Conservation (phyloP, 1,140 invertebrate species). For the Lethrus apterus region DNA sequence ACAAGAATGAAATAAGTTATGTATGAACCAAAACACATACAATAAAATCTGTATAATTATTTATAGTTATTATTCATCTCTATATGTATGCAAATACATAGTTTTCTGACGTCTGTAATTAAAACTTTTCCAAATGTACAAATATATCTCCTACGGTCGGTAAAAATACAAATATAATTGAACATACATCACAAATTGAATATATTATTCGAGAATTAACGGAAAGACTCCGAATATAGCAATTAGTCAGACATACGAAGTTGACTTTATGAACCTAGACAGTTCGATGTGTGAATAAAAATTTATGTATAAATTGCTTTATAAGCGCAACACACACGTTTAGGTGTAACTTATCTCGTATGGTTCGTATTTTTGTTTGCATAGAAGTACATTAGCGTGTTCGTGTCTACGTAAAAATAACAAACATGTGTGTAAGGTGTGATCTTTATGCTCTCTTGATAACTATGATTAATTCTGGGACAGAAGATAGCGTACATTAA, state of each 20-base stretch:
- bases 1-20: too few relatives aligned
- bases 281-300: conserved; percentile 13
- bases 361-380: conserved; percentile 25
- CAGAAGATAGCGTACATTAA: conserved; percentile 23
- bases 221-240: too few relatives aligned
- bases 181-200: too few relatives aligned
- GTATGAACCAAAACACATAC: too few relatives aligned
- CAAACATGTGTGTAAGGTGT: conserved; percentile 30
- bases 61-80: too few relatives aligned
- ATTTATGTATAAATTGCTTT: conserved; percentile 29
- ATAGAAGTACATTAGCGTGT: conserved; percentile 33
- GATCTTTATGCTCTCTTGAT: conserved; percentile 28
- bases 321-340: conserved; percentile 25
- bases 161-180: too few relatives aligned
- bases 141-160: too few relatives aligned
- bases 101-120: too few relatives aligned
- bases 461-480: conserved; percentile 32
- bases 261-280: conserved; percentile 7
- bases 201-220: too few relatives aligned
- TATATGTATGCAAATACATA: too few relatives aligned
- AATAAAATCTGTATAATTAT: too few relatives aligned
- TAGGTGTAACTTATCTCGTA: conserved; percentile 30
- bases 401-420: conserved; percentile 26
- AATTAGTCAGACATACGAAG: conserved; percentile 11
- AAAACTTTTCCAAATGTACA: too few relatives aligned